Base-by-base conservation (phyloP, 2,113 vertebrate species). In the Panurus biarmicus region DNA sequence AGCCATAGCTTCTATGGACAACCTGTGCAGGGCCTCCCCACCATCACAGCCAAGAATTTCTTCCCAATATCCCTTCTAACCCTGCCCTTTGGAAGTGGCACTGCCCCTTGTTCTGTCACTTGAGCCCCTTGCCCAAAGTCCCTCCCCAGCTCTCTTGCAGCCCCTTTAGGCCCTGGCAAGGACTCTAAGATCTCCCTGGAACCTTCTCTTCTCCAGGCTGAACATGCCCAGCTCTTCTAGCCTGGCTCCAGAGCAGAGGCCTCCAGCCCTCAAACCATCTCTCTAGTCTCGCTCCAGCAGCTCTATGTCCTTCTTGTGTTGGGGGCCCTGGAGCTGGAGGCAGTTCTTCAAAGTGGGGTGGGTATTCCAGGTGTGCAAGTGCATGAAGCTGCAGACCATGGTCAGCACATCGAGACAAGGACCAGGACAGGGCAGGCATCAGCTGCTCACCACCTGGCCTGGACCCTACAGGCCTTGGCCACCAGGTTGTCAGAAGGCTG, bases 261-360 rank as follows among this genome's bases (percentile, higher is more conserved):
- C 45, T 58, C 7, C n/a, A 54, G n/a, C 28, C 38, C 23, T n/a
- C 0, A 0, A 38, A 61, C 0, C 33, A 77, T 53, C 5, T 61
- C 47, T 19, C 1, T 47, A 12, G 10, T 12, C 15, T 47, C 1
- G 0, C n/a, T 77, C 47, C 47, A n/a, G 47, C 19, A 70, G 28
- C 15, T 47, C 40, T n/a, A 29, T 9, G 7, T 70, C 38, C 84
- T 61, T 28, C 33, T 53, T 28, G 8, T 60, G 11, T 2, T 70
- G 40, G 10, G 11, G 5, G 19, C 5, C 23, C 14, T 69, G 54
- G 28, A 38, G 14, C 62, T 69, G 40, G 16, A 47, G n/a, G 28
- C 61, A 81, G 29, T 38, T 60, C 69, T 60, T 54, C n/a, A 25
- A 21, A n/a, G 47, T 60, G 24, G 18, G 4, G 2, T 15, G 18